phyloP scores from a whole-genome alignment of 2,113 vertebrate species.

The Melospiza melodia region DNA sequence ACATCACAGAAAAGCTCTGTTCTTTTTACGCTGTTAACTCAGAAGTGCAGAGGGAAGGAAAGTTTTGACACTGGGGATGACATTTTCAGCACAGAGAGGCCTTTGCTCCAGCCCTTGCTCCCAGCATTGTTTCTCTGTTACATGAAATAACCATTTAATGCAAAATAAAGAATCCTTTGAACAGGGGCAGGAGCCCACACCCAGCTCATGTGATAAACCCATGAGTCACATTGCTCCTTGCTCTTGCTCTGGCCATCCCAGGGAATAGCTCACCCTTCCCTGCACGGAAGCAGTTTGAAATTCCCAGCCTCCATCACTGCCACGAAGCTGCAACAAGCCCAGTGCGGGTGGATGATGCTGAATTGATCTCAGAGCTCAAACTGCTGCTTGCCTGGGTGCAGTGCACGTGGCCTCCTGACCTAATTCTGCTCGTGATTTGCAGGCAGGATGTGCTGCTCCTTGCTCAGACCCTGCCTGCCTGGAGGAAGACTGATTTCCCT shows the following conservation, averaged over 20 bases:
- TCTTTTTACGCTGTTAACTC: neutral
- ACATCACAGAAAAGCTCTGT: neutral
- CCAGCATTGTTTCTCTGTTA: neutral
- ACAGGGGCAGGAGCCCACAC: neutral
- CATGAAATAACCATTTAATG: neutral
- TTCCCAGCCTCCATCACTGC: neutral
- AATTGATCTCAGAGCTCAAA: slow-evolving; percentile 30
- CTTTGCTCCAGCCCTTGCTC: neutral
- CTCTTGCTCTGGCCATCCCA: neutral
- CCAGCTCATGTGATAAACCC: neutral
- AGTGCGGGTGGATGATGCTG: neutral
- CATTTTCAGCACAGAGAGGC: neutral
- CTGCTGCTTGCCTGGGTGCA: slow-evolving; percentile 21
- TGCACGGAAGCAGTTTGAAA: neutral
- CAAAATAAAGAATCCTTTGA: slow-evolving; percentile 45
- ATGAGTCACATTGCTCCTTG: neutral
- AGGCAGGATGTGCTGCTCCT: neutral
- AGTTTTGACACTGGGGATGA: neutral
- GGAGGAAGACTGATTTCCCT: neutral
- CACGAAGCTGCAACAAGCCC: neutral
- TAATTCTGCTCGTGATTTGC: slow-evolving; percentile 35
- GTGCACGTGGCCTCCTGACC: slow-evolving; percentile 46
- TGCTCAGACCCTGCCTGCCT: neutral
- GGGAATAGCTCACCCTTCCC: neutral
- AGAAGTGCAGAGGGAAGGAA: neutral